Evolutionary conservation across 2,113 vertebrate species (phyloP).

Genomic region (Archilochus colubris): DNA sequence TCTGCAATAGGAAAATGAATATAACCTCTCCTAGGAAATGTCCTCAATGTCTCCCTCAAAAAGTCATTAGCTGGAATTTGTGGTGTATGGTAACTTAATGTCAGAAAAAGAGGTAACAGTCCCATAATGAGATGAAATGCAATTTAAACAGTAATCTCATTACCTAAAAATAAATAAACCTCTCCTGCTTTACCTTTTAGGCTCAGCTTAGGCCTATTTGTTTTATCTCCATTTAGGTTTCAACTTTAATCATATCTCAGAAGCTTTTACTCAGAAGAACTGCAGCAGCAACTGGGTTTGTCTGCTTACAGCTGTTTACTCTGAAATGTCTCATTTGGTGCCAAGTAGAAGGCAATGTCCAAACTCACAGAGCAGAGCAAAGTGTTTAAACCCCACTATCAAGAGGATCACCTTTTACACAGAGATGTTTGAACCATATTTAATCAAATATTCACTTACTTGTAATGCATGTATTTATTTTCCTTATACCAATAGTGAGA

Average conservation of each 20-base stretch:
- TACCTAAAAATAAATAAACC: constrained; percentile 59
- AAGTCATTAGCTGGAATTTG: constrained; percentile 54
- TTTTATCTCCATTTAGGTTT: constrained; percentile 59
- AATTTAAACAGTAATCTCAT: constrained; percentile 57
- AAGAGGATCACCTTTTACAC: background rate
- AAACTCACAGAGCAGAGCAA: constrained; percentile 9
- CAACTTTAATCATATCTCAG: constrained; percentile 56
- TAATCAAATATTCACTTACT: constrained; percentile 27
- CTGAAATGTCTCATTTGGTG: constrained; percentile 44
- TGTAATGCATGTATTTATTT: background rate
- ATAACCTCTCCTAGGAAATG: constrained; percentile 56
- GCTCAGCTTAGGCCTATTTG: constrained; percentile 33
- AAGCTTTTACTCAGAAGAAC: constrained; percentile 42
- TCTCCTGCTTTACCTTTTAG: constrained; percentile 57
- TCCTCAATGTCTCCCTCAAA: constrained; percentile 58
- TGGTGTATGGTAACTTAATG: constrained; percentile 54
- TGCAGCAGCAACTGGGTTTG: background rate
- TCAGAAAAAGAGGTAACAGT: constrained; percentile 61
- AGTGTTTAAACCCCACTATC: constrained; percentile 14
- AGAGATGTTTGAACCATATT: background rate
- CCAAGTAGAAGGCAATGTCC: constrained; percentile 19
- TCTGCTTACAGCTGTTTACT: constrained; percentile 22
- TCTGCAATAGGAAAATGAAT: constrained; percentile 19
- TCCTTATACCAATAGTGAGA: background rate
- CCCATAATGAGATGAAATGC: constrained; percentile 57